Evolutionary conservation across 2,888 invertebrate genomes (phyloP).

Genomic region (Drosophila affinis): DNA sequence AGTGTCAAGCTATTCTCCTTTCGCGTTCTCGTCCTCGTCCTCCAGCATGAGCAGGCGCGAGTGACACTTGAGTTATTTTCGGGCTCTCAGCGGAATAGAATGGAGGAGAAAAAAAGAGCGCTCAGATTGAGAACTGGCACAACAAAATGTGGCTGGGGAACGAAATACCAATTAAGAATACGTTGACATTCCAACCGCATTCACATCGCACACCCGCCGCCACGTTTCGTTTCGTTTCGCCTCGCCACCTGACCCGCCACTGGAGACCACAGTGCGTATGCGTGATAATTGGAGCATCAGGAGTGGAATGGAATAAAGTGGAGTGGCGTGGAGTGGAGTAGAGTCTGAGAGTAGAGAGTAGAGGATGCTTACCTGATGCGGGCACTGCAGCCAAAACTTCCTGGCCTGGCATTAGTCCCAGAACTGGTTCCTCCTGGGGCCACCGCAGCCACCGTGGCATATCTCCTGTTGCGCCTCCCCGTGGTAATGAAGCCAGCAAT

Average conservation of each 20-base stretch:
- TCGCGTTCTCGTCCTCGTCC: neutral
- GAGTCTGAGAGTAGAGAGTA: constrained; percentile 1
- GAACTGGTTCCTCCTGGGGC: constrained; percentile 16
- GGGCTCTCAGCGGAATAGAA: constrained; percentile 32
- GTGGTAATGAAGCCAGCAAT: constrained; percentile 44
- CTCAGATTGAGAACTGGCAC: constrained; percentile 39
- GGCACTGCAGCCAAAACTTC: constrained; percentile 52
- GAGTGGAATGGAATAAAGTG: constrained; percentile 11
- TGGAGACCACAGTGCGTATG: constrained; percentile 64
- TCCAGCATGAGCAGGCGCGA: constrained; percentile 41
- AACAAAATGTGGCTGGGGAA: constrained; percentile 62
- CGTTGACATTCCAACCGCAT: constrained; percentile 52
- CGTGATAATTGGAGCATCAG: constrained; percentile 67
- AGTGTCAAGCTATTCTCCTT: neutral
- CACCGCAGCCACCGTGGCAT: constrained; percentile 14
- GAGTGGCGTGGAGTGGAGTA: constrained; percentile 8
- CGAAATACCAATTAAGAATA: constrained; percentile 71
- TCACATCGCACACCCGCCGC: neutral
- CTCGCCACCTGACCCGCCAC: constrained; percentile 12
- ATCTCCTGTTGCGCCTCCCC: constrained; percentile 15
- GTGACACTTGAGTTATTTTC: constrained; percentile 72
- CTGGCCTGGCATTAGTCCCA: constrained; percentile 43
- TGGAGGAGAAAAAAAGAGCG: constrained; percentile 34
- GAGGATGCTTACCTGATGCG: constrained; percentile 56
- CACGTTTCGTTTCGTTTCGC: neutral